phyloP scores from a whole-genome alignment of 2,113 vertebrate genomes.

The Catharus fuscescens region DNA sequence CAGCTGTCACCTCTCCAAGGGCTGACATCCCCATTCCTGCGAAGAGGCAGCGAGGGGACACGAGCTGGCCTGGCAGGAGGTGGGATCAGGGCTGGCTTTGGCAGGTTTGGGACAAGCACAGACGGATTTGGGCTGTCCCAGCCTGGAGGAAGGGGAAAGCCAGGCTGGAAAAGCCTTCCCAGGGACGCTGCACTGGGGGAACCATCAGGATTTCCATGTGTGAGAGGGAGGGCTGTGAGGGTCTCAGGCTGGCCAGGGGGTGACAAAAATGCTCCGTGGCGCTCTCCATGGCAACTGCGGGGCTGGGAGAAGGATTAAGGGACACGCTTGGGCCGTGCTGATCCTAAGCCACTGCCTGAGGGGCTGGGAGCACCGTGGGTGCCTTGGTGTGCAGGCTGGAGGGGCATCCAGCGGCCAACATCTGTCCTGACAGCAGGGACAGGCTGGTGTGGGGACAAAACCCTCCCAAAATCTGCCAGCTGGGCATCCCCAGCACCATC shows the following conservation, averaged over 20 bases:
- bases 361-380: neutral
- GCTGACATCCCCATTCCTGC: accelerated
- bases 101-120: neutral
- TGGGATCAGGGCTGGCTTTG: neutral
- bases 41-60: neutral
- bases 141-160: neutral
- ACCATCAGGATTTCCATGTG: neutral
- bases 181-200: neutral
- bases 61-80: accelerated
- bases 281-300: constrained; percentile 9
- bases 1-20: neutral
- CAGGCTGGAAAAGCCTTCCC: neutral
- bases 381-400: accelerated
- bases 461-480: neutral
- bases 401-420: neutral
- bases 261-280: neutral
- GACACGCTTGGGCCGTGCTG: neutral
- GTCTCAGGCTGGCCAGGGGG: neutral
- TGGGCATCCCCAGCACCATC: neutral
- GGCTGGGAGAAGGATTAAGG: neutral
- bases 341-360: neutral
- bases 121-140: neutral
- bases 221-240: neutral
- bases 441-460: neutral
- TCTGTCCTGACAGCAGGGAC: neutral